Conservation (phyloP, 2,113 vertebrate species). For the Motacilla tschutschensis region DNA sequence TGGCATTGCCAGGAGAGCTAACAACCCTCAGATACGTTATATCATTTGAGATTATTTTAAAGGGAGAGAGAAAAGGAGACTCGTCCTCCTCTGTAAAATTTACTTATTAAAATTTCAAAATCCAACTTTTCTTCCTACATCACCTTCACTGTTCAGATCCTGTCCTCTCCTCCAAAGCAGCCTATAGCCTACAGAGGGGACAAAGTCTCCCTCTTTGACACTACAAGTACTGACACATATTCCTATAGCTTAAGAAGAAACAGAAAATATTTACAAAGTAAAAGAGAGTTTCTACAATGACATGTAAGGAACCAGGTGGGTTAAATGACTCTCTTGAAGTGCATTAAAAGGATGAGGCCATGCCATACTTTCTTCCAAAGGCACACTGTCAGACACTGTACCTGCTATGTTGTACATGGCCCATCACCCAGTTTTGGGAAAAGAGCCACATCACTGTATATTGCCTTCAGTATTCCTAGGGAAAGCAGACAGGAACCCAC, state of each 20-base stretch:
- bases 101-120: neutral
- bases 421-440: neutral
- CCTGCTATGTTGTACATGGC: neutral
- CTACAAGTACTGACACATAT: fast-evolving
- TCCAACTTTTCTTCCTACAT: neutral
- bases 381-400: neutral
- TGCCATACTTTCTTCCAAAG: neutral
- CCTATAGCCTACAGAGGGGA: neutral
- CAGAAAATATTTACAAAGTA: neutral
- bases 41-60: neutral
- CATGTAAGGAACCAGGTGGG: neutral
- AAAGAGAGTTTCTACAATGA: neutral
- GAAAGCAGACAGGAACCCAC: neutral
- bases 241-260: neutral
- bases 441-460: neutral
- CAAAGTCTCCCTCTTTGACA: neutral
- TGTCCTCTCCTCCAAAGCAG: neutral
- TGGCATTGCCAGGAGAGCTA: neutral
- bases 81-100: neutral
- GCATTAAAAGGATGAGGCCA: neutral
- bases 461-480: neutral
- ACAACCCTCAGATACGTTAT: neutral
- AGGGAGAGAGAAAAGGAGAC: neutral
- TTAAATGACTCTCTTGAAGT: neutral
- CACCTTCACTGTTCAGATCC: neutral